These are phyloP conservation scores for Hozukius guyotensis DNA, from an alignment of 2,797 vertebrate genomes.

Conservation along the genomic window DNA sequence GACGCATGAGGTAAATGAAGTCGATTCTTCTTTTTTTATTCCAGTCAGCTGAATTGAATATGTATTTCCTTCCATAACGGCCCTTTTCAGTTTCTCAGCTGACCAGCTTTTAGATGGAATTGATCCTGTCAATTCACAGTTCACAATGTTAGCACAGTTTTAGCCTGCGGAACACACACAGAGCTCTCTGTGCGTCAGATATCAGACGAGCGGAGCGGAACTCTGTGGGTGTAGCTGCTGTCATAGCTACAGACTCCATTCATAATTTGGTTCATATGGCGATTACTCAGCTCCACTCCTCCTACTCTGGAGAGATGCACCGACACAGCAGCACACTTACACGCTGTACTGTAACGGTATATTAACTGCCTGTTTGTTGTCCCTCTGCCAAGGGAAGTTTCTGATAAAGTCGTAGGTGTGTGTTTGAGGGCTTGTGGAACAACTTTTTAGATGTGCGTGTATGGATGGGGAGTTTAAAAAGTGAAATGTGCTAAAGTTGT, in stretches of 20 bases:
- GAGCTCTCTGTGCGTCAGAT: slow-evolving; percentile 74
- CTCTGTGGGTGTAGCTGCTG: slow-evolving; percentile 79
- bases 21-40: slow-evolving; percentile 16
- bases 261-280: slow-evolving; percentile 79
- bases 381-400: slow-evolving; percentile 2
- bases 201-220: slow-evolving; percentile 71
- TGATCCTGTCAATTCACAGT: slow-evolving; percentile 70
- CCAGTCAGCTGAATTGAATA: slow-evolving; percentile 56
- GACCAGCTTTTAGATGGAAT: slow-evolving; percentile 64
- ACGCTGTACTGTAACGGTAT: slow-evolving; percentile 28
- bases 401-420: background rate
- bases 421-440: background rate
- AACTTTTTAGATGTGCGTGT: background rate
- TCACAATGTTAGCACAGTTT: slow-evolving; percentile 71
- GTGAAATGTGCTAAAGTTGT: background rate
- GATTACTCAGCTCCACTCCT: slow-evolving; percentile 78
- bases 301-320: slow-evolving; percentile 70
- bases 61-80: slow-evolving; percentile 48
- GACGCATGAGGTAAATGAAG: slow-evolving; percentile 25
- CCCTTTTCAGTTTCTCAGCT: slow-evolving; percentile 62
- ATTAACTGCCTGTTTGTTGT: slow-evolving; percentile 16
- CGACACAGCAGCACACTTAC: slow-evolving; percentile 61
- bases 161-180: slow-evolving; percentile 66
- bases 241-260: slow-evolving; percentile 80
- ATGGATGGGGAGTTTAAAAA: background rate